Evolutionary conservation across 1,140 invertebrate genomes (phyloP).

Genomic region (Colletes gigas): DNA sequence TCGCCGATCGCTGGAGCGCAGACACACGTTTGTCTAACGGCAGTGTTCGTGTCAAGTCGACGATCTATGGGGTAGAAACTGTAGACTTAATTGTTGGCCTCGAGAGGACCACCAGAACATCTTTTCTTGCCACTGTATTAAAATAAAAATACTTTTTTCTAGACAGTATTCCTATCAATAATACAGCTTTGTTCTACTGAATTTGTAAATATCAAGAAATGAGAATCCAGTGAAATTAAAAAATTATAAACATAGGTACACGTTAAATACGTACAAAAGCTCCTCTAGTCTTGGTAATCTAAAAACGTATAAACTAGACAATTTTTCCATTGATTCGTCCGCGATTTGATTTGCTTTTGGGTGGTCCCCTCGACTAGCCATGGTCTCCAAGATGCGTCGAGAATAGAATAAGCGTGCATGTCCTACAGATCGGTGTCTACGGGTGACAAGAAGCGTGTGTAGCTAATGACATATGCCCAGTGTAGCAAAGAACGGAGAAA

Average conservation of each 20-base stretch:
- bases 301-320: no score
- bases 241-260: no score
- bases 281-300: no score
- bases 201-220: no score
- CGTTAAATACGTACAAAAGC: no score
- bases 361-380: not conserved
- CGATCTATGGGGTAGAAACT: conserved; percentile 25
- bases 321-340: not conserved
- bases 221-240: no score
- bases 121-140: no score
- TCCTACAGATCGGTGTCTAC: conserved; percentile 35
- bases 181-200: no score
- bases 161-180: no score
- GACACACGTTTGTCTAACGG: conserved; percentile 31
- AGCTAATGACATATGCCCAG: conserved; percentile 12
- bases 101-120: not conserved
- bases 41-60: conserved; percentile 16
- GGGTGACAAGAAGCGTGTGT: conserved; percentile 55
- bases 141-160: no score
- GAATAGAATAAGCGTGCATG: conserved; percentile 38
- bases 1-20: conserved; percentile 5
- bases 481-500: conserved; percentile 4
- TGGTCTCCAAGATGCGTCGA: conserved; percentile 9
- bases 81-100: not conserved
- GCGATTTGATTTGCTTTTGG: not conserved